A percentile compares a stretch with the other conserved stretches of the same genome.
phyloP scores from a whole-genome alignment of 2,113 vertebrate species.

The Otus sunia region DNA sequence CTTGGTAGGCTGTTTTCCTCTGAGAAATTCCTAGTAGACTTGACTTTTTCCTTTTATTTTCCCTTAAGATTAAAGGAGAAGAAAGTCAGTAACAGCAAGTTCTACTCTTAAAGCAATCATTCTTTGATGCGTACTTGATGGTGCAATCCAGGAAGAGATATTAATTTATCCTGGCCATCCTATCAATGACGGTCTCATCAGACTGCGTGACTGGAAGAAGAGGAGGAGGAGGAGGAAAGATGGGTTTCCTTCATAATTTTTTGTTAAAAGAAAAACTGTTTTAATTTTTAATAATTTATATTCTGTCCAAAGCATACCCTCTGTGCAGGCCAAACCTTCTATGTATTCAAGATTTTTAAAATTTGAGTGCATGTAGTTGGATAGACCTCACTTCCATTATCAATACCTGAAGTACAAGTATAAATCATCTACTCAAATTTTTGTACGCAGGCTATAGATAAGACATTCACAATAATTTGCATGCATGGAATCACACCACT shows the following conservation, averaged over 20 bases:
- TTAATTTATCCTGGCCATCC: neutral
- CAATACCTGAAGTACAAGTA: neutral
- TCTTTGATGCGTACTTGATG: neutral
- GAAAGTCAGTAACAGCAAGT: constrained; percentile 91
- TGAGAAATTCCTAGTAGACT: neutral
- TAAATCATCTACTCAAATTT: neutral
- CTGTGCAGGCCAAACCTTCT: neutral
- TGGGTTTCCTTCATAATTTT: neutral
- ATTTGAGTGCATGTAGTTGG: neutral
- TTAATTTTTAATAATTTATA: constrained; percentile 65
- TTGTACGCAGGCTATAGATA: neutral
- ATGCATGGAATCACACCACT: neutral
- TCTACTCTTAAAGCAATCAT: constrained; percentile 81
- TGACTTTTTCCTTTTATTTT: constrained; percentile 9
- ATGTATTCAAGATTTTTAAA: neutral
- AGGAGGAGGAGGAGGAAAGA: neutral
- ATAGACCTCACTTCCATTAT: neutral
- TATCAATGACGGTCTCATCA: neutral
- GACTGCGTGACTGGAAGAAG: neutral
- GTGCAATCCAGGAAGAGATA: neutral
- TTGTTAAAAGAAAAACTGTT: neutral
- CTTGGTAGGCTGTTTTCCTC: neutral
- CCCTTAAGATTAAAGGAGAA: constrained; percentile 85
- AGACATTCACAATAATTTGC: constrained; percentile 13
- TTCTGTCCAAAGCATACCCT: constrained; percentile 28